Percentiles rank a stretch among this genome's conserved stretches.
Evolutionary conservation across 2,113 vertebrate genomes (phyloP).

Genomic region (Neotragus pygmaeus): DNA sequence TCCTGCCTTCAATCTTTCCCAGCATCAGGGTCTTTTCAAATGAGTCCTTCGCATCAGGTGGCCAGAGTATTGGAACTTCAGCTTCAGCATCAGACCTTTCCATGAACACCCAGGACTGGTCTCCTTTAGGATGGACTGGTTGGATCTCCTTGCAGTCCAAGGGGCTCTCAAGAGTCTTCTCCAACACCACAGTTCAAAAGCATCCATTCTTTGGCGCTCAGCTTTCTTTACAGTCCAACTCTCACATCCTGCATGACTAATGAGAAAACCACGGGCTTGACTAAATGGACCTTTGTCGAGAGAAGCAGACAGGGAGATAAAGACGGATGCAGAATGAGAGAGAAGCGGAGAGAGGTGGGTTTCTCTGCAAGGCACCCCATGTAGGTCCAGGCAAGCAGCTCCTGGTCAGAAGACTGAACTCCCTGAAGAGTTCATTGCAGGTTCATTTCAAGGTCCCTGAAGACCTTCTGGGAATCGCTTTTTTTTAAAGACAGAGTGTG

Average conservation of each 20-base stretch:
- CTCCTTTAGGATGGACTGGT: background rate
- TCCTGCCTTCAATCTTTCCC: background rate
- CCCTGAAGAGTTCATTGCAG: background rate
- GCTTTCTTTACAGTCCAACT: background rate
- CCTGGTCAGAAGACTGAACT: background rate
- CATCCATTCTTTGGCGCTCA: accelerated
- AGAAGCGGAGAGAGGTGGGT: background rate
- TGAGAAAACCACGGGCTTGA: background rate
- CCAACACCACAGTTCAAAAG: background rate
- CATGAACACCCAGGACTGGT: accelerated
- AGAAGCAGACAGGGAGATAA: background rate
- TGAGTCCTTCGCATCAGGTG: accelerated
- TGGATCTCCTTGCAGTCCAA: background rate
- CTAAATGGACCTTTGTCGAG: background rate
- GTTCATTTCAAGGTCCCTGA: background rate
- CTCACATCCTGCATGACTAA: background rate
- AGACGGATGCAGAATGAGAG: accelerated
- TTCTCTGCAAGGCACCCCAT: background rate
- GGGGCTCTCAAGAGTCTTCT: background rate
- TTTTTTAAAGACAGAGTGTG: background rate
- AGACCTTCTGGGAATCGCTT: background rate
- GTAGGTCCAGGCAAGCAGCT: background rate
- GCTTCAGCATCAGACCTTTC: background rate
- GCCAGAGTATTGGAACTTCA: background rate
- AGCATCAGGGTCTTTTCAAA: background rate